phyloP scores from a whole-genome alignment of 1,140 invertebrate species.

The Parapsyche elsis region DNA sequence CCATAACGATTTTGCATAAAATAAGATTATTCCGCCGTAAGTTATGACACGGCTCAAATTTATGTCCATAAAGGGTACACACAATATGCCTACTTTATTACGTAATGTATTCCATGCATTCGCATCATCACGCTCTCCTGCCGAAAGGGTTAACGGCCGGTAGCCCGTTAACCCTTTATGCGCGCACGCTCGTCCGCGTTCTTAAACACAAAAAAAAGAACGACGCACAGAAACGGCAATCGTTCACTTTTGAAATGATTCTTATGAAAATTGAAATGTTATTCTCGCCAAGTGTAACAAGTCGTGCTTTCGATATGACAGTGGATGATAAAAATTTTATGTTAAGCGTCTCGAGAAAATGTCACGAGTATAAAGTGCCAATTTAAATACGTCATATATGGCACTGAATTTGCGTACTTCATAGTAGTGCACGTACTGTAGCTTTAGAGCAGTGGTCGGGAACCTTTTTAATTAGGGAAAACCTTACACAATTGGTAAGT shows the following conservation, averaged over 20 bases:
- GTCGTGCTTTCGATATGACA: no score
- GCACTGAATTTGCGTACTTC: no score
- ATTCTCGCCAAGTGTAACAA: no score
- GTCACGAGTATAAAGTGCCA: no score
- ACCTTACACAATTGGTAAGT: no score
- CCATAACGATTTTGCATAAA: constrained; percentile 57
- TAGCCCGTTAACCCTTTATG: constrained; percentile 29
- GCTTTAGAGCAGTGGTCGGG: background rate
- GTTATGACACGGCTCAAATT: constrained; percentile 55
- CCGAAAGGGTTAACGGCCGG: constrained; percentile 42
- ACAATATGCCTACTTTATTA: constrained; percentile 55
- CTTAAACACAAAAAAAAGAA: background rate
- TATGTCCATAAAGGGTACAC: constrained; percentile 49
- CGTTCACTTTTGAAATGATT: no score
- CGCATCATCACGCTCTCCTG: constrained; percentile 48
- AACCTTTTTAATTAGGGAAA: no score
- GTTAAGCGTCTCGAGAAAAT: no score
- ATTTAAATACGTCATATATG: no score
- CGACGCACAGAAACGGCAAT: background rate
- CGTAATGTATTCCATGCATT: constrained; percentile 53
- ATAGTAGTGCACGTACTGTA: no score
- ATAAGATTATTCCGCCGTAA: constrained; percentile 56
- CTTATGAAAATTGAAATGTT: no score
- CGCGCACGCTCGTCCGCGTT: background rate
- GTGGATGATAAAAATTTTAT: no score